phyloP scores from a whole-genome alignment of 2,888 invertebrate species.

The Chydorus sphaericus region DNA sequence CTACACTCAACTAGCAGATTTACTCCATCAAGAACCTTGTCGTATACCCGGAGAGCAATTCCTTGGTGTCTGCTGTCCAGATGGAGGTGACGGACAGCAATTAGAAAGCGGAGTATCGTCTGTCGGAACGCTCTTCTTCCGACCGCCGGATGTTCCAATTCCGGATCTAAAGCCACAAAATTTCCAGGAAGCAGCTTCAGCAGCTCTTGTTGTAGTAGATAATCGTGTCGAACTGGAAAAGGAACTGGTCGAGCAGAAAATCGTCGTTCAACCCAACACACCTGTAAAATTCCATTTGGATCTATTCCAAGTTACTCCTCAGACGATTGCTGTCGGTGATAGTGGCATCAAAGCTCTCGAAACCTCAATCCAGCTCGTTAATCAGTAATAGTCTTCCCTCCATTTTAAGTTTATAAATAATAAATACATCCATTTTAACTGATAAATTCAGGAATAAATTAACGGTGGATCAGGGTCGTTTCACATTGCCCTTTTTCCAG shows the following conservation, averaged over 20 bases:
- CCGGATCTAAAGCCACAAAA: conserved; percentile 27
- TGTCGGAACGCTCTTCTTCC: conserved; percentile 9
- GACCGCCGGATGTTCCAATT: conserved; percentile 26
- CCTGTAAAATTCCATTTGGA: conserved; percentile 29
- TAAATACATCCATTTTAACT: neutral
- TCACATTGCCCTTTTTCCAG: conserved; percentile 27
- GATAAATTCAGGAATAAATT: conserved; percentile 25
- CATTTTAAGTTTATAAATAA: neutral
- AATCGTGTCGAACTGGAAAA: conserved; percentile 19
- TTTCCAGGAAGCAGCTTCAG: conserved; percentile 25
- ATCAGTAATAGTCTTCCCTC: conserved; percentile 26
- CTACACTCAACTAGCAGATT: conserved; percentile 27
- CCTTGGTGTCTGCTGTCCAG: conserved; percentile 29
- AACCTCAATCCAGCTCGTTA: conserved; percentile 28
- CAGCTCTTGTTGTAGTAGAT: conserved; percentile 25
- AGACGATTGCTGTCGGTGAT: conserved; percentile 27
- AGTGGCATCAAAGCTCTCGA: conserved; percentile 29
- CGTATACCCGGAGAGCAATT: conserved; percentile 21
- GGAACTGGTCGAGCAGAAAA: conserved; percentile 7
- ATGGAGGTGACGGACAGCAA: conserved; percentile 3
- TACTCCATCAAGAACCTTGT: conserved; percentile 26
- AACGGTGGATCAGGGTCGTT: conserved; percentile 27
- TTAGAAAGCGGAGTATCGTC: conserved; percentile 24
- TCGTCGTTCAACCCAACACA: conserved; percentile 24
- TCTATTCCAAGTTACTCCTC: conserved; percentile 28